Evolutionary conservation across 2,797 vertebrate species (phyloP).

Genomic region (Polyboroides typus): DNA sequence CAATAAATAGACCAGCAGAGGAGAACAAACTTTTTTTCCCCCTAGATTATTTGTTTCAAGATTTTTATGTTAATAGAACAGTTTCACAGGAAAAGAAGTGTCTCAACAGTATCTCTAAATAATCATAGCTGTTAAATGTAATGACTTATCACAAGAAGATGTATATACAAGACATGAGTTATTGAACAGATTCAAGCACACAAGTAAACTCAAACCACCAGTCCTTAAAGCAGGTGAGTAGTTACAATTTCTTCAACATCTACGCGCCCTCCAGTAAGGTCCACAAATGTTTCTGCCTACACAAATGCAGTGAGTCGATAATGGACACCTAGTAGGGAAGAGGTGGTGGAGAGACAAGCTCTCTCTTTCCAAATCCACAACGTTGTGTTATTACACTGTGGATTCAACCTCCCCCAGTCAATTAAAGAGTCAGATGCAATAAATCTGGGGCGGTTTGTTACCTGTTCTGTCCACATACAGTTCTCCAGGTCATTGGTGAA

Average conservation of each 20-base stretch:
- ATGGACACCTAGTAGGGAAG: not conserved
- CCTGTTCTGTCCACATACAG: not conserved
- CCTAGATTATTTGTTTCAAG: not conserved
- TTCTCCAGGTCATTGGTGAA: not conserved
- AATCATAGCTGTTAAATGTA: constrained; percentile 54
- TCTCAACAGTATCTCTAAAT: constrained; percentile 57
- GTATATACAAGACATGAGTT: constrained; percentile 25
- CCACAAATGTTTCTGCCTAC: not conserved
- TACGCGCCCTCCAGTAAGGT: not conserved
- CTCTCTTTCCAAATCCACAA: not conserved
- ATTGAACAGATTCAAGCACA: constrained; percentile 55
- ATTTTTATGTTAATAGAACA: not conserved
- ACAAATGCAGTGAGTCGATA: not conserved
- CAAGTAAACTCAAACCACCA: not conserved
- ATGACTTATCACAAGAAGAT: constrained; percentile 69
- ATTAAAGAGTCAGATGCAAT: not conserved
- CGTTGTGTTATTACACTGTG: fast-evolving
- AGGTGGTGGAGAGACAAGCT: not conserved
- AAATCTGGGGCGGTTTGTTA: not conserved
- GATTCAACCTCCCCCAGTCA: not conserved
- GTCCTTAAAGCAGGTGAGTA: not conserved
- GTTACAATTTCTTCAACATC: not conserved
- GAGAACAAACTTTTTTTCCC: not conserved
- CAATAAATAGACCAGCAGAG: constrained; percentile 55
- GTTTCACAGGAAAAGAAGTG: constrained; percentile 21